Evolutionary conservation across 2,797 vertebrate genomes (phyloP).

Genomic region (Acridotheres tristis): DNA sequence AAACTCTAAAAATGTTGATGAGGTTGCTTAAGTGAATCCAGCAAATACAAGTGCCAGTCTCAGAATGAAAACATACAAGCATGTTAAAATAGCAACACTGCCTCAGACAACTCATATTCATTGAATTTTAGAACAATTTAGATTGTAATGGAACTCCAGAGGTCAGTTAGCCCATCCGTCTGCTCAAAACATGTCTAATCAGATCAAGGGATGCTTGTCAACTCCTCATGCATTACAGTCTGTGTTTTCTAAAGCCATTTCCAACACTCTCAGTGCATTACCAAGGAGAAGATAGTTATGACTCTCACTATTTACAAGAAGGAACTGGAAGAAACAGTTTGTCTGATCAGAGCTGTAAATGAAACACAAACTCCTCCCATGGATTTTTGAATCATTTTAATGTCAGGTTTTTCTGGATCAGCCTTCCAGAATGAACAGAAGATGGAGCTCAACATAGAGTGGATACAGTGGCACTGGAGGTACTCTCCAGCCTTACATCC

Average conservation of each 20-base stretch:
- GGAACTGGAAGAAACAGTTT: background rate
- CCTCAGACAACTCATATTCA: background rate
- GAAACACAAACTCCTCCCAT: background rate
- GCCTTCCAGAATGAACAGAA: background rate
- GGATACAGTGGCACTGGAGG: background rate
- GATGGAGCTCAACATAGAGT: background rate
- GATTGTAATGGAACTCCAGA: background rate
- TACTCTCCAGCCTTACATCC: background rate
- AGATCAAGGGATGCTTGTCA: background rate
- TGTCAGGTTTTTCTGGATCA: background rate
- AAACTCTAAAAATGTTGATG: background rate
- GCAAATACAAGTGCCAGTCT: background rate
- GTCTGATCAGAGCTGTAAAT: background rate
- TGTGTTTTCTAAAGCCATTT: background rate
- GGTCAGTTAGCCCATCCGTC: background rate
- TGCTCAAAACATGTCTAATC: slow-evolving; percentile 10
- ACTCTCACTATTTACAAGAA: background rate
- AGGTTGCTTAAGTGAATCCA: background rate
- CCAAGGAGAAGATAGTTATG: background rate
- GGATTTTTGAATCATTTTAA: background rate
- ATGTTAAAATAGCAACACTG: background rate
- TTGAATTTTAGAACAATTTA: background rate
- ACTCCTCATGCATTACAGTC: background rate
- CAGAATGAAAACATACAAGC: background rate
- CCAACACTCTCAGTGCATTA: background rate